Evolutionary conservation across 2,797 vertebrate genomes (phyloP).

Genomic region (Dicrostonyx torquatus): DNA sequence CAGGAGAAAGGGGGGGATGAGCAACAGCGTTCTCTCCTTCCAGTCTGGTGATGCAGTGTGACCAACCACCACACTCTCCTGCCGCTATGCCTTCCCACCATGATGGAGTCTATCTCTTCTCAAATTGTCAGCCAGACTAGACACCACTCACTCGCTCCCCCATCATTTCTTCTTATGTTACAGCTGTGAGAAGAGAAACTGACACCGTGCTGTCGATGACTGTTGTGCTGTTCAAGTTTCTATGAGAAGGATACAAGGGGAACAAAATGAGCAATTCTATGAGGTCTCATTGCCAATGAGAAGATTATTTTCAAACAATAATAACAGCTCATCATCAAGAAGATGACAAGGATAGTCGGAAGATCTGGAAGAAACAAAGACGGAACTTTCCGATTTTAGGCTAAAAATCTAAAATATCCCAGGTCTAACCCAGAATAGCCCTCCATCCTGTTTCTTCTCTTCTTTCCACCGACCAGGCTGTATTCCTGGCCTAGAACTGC

Average conservation of each 20-base stretch:
- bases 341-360: background rate
- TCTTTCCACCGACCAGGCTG: background rate
- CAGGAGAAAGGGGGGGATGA: background rate
- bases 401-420: background rate
- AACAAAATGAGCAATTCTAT: background rate
- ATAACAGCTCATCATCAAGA: background rate
- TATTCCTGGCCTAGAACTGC: background rate
- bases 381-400: background rate
- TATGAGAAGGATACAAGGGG: slow-evolving; percentile 18
- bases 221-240: background rate
- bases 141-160: no score
- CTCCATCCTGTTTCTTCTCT: background rate
- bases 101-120: background rate
- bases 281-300: background rate
- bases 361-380: slow-evolving; percentile 6
- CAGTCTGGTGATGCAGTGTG: background rate
- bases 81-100: background rate
- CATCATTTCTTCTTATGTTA: background rate
- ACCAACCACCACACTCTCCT: background rate
- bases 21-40: background rate
- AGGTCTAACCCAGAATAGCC: background rate
- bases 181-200: background rate
- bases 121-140: no score
- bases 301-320: slow-evolving; percentile 13
- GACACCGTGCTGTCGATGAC: fast-evolving